phyloP scores from a whole-genome alignment of 1,140 invertebrate genomes.

The Drosophila gunungcola region DNA sequence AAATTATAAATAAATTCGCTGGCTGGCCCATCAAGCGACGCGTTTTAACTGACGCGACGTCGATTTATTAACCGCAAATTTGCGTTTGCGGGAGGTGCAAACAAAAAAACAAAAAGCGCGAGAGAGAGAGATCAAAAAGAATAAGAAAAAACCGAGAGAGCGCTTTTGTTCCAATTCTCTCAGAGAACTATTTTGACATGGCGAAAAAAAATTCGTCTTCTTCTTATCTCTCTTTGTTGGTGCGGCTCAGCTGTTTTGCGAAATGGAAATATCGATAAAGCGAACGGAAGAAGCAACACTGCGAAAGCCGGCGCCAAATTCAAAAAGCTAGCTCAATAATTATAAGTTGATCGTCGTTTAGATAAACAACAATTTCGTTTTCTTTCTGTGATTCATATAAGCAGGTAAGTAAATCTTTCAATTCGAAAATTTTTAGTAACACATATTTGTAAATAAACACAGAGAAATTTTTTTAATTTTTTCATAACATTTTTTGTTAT shows the following conservation, averaged over 20 bases:
- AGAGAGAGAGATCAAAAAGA: slow-evolving; percentile 17
- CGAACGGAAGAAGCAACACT: background rate
- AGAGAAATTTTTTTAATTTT: too few species aligned
- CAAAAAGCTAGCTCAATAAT: background rate
- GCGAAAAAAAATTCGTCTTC: too few species aligned
- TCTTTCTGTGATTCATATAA: too few species aligned
- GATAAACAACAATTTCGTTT: background rate
- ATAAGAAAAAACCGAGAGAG: slow-evolving; percentile 20
- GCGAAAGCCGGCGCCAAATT: slow-evolving; percentile 15
- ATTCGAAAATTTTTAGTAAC: too few species aligned
- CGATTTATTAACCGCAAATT: slow-evolving; percentile 45
- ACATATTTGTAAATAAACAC: too few species aligned
- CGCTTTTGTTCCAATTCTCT: too few species aligned
- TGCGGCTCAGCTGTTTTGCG: slow-evolving; percentile 19
- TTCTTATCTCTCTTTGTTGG: slow-evolving; percentile 2
- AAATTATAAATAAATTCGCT: slow-evolving; percentile 53
- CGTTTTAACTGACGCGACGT: slow-evolving; percentile 67
- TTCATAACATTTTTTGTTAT: too few species aligned
- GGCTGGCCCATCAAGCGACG: slow-evolving; percentile 68
- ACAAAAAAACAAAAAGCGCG: slow-evolving; percentile 10
- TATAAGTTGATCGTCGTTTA: background rate
- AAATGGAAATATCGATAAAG: slow-evolving; percentile 12
- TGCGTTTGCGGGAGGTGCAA: slow-evolving; percentile 35
- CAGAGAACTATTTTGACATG: too few species aligned
- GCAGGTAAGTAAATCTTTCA: too few species aligned